These are phyloP conservation scores for Periophthalmodon schlosseri DNA, from an alignment of 2,113 vertebrate genomes.

Conservation along the genomic window DNA sequence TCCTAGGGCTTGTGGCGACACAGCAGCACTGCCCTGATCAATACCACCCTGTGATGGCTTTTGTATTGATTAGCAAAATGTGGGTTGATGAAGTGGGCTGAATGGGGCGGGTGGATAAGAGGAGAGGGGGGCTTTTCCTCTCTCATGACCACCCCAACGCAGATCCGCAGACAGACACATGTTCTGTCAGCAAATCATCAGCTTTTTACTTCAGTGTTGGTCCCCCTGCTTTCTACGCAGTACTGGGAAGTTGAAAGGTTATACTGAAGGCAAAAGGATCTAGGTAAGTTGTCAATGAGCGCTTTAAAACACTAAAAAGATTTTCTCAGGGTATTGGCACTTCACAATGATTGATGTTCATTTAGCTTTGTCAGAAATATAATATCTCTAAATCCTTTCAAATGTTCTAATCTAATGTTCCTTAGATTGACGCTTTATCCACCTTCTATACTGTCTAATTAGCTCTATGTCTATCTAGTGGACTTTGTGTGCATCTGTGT, in stretches of 20 bases:
- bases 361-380: constrained; percentile 7
- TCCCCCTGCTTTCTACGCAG: not conserved
- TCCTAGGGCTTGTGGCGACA: constrained; percentile 69
- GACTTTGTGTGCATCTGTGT: constrained; percentile 23
- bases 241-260: constrained; percentile 57
- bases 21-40: constrained; percentile 66
- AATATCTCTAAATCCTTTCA: not conserved
- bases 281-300: constrained; percentile 62
- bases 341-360: no score
- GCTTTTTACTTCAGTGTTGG: not conserved
- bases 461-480: constrained; percentile 15
- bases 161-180: constrained; percentile 35
- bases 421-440: not conserved
- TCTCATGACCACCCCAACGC: constrained; percentile 35
- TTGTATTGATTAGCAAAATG: constrained; percentile 74
- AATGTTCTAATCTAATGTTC: no score
- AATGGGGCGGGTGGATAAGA: not conserved
- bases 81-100: constrained; percentile 74
- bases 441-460: constrained; percentile 20
- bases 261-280: constrained; percentile 47
- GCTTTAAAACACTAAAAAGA: constrained; percentile 57
- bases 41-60: constrained; percentile 75
- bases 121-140: constrained; percentile 14
- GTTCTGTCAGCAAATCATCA: constrained; percentile 30
- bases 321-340: not conserved